Evolutionary conservation across 1,140 invertebrate species (phyloP).

Genomic region (Hesperophylax magnus): DNA sequence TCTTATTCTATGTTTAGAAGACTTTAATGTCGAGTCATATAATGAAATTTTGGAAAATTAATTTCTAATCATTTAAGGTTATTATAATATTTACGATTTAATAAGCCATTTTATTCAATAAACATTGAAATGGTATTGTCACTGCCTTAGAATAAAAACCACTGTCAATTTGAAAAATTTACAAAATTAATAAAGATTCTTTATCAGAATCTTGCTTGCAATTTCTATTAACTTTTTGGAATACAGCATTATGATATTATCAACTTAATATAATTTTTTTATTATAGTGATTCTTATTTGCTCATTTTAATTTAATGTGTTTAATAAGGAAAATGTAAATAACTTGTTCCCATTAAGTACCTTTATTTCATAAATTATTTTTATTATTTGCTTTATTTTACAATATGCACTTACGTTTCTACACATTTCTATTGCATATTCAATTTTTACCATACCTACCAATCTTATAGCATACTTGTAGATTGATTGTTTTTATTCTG

Average conservation of each 20-base stretch:
- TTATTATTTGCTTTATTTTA: constrained; percentile 5
- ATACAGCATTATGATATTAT: too few species aligned
- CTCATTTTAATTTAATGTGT: constrained; percentile 36
- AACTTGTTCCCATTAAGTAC: constrained; percentile 10
- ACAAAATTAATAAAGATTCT: too few species aligned
- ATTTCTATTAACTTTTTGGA: too few species aligned
- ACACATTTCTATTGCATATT: not conserved
- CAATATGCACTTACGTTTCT: not conserved
- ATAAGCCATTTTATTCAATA: too few species aligned
- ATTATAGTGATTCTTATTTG: constrained; percentile 41
- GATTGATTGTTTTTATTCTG: constrained; percentile 37
- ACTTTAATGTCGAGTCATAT: not conserved
- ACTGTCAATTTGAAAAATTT: too few species aligned
- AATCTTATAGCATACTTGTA: not conserved
- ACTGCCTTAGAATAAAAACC: too few species aligned
- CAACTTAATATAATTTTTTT: too few species aligned
- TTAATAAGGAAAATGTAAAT: constrained; percentile 29
- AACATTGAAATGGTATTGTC: too few species aligned
- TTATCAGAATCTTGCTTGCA: too few species aligned
- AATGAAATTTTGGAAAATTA: not conserved
- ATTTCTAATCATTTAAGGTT: too few species aligned
- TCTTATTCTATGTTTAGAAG: constrained; percentile 3
- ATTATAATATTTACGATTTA: too few species aligned
- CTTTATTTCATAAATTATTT: constrained; percentile 20
- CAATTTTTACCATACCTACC: not conserved